Evolutionary conservation across 2,888 invertebrate species (phyloP), one percentile per base, ranked within the genome.

Genomic region (Branchipolynoe longqiensis): DNA sequence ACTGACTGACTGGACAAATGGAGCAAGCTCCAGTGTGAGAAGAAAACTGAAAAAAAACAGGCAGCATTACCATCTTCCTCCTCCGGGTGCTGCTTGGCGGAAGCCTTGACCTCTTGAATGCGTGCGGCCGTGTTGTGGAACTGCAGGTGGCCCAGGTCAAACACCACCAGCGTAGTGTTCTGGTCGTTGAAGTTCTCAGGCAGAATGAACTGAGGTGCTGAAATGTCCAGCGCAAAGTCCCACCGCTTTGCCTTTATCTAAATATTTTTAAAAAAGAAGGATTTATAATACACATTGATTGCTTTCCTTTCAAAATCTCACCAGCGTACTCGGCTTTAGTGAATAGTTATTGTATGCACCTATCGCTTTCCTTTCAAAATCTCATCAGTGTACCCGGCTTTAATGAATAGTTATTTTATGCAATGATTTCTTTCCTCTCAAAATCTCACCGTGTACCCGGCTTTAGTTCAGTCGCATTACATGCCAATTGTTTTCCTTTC

Each of bases 121-220:
- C 38, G 40, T 38, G 82, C 83, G 25, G 56, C 40, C 8, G 82
- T 33, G 85, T 91, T 92, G 73, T 91, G 89, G 86, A 96, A 94
- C 89, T 96, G 96, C 88, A 99, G 95, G 88, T 97, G 95, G 22
- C 99, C 99, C 93, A 99, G 97, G 95, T 98, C 98, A 84, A 98
- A 95, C 74, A 98, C 96, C 82, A 98, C 93, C 86, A 93, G 89
- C 2, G 90, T 91, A 0, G 94, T 92, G 84, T 93, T 92, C 25
- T 90, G 88, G 85, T 93, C 93, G 1, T 89, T 87, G 84, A 94
- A 93, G 85, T 92, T 92, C 89, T 98, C 97, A 59, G 97, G 97
- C 88, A 98, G 95, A 90, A 98, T 95, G 88, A 99, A 97, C 93
- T 98, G 97, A 0, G 98, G 98, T 0, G 98, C 98, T 3, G 97